Conservation (phyloP, 1,140 invertebrate species). For the Xylocopa sonorina region DNA sequence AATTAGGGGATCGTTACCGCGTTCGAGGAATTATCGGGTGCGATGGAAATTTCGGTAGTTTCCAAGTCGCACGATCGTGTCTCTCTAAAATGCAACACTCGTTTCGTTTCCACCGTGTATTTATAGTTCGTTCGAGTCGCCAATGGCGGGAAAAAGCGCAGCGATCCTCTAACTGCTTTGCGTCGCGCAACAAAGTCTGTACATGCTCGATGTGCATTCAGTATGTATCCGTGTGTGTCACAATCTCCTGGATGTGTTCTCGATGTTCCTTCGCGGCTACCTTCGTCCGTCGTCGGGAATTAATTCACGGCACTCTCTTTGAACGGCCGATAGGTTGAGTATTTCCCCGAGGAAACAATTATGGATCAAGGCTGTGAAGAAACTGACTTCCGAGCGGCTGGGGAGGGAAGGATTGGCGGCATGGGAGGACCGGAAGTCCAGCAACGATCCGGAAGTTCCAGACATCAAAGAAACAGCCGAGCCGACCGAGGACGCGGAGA, state of each 20-base stretch:
- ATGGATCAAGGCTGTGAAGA: constrained; percentile 82
- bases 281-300: no score
- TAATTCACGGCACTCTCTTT: background rate
- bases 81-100: background rate
- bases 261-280: constrained; percentile 6
- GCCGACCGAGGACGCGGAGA: constrained; percentile 34
- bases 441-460: constrained; percentile 68
- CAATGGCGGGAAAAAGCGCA: no score
- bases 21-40: background rate
- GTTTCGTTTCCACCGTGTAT: no score
- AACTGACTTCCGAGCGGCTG: constrained; percentile 80
- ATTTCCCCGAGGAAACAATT: constrained; percentile 81
- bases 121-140: no score
- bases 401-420: constrained; percentile 79
- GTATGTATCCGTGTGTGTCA: constrained; percentile 7
- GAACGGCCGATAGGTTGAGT: constrained; percentile 66
- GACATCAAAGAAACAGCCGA: constrained; percentile 63
- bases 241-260: constrained; percentile 18
- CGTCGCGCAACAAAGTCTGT: background rate
- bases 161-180: constrained; percentile 3
- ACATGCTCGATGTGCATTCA: background rate
- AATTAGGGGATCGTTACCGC: constrained; percentile 19
- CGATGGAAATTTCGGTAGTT: background rate
- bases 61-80: no score
- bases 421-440: constrained; percentile 76